phyloP scores from a whole-genome alignment of 2,888 invertebrate genomes.

The Crioceris asparagi region DNA sequence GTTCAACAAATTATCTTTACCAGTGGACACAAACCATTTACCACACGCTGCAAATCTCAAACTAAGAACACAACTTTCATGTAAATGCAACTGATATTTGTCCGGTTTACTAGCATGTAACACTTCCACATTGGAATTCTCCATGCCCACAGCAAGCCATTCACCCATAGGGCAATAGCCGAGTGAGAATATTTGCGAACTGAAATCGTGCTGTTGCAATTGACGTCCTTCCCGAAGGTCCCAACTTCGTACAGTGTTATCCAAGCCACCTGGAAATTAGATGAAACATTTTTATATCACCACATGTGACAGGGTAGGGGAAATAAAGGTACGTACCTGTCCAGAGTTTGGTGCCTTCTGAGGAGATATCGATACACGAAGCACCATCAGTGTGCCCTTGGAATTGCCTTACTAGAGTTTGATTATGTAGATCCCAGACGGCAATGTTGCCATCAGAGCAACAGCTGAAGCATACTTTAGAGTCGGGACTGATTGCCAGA shows the following conservation, averaged over 20 bases:
- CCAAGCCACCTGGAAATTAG: conserved; percentile 57
- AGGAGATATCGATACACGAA: conserved; percentile 85
- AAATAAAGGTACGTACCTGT: not conserved
- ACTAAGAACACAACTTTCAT: conserved; percentile 94
- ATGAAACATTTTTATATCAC: not conserved
- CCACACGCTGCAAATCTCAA: conserved; percentile 91
- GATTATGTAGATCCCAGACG: conserved; percentile 89
- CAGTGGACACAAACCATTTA: conserved; percentile 99
- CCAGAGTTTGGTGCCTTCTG: conserved; percentile 44
- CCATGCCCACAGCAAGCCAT: conserved; percentile 98
- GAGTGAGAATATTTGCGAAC: conserved; percentile 72
- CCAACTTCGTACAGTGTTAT: conserved; percentile 96
- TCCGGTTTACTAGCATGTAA: conserved; percentile 83
- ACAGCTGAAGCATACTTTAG: conserved; percentile 96
- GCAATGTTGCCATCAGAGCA: conserved; percentile 98
- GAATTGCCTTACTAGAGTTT: conserved; percentile 84
- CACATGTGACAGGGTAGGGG: not conserved
- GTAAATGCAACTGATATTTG: conserved; percentile 90
- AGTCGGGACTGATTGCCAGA: conserved; percentile 91
- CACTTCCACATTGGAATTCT: conserved; percentile 94
- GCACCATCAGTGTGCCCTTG: conserved; percentile 98
- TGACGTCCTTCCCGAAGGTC: conserved; percentile 88
- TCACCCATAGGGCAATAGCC: conserved; percentile 94
- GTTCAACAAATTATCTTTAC: conserved; percentile 94
- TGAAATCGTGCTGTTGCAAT: conserved; percentile 91